These are phyloP conservation scores for Coregonus ussuriensis DNA, from an alignment of 2,797 vertebrate genomes.

Conservation along the genomic window DNA sequence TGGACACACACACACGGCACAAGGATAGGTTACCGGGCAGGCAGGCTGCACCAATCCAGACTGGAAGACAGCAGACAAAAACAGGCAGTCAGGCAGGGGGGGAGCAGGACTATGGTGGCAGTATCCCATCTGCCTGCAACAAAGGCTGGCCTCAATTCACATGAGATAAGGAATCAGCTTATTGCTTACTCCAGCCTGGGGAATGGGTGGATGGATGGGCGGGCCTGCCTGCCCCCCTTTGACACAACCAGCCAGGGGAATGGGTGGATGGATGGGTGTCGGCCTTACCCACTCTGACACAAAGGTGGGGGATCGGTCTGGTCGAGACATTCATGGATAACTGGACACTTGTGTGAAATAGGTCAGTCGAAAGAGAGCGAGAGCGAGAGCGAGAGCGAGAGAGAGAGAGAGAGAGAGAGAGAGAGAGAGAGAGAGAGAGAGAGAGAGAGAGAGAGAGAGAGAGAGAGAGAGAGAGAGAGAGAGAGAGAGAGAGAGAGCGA, in stretches of 20 bases:
- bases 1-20: slow-evolving; percentile 26
- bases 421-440: too few species aligned
- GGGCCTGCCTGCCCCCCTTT: slow-evolving; percentile 15
- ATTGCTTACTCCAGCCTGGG: background rate
- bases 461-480: too few species aligned
- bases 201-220: background rate
- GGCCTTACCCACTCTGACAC: slow-evolving; percentile 28
- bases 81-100: slow-evolving; percentile 20
- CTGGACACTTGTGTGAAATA: slow-evolving; percentile 60
- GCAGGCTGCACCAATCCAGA: background rate
- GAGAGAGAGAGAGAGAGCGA: too few species aligned
- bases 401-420: too few species aligned
- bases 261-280: background rate
- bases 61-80: slow-evolving; percentile 42
- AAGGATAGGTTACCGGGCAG: slow-evolving; percentile 41
- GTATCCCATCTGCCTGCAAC: slow-evolving; percentile 45
- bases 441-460: too few species aligned
- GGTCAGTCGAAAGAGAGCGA: slow-evolving; percentile 43
- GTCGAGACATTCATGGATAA: slow-evolving; percentile 37
- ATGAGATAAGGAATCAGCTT: slow-evolving; percentile 45
- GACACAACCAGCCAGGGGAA: slow-evolving; percentile 24
- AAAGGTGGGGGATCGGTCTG: slow-evolving; percentile 34
- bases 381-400: too few species aligned
- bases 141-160: slow-evolving; percentile 57
- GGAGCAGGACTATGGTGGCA: slow-evolving; percentile 28